Conservation (phyloP, 1,140 invertebrate species). For the Drosophila kikkawai region DNA sequence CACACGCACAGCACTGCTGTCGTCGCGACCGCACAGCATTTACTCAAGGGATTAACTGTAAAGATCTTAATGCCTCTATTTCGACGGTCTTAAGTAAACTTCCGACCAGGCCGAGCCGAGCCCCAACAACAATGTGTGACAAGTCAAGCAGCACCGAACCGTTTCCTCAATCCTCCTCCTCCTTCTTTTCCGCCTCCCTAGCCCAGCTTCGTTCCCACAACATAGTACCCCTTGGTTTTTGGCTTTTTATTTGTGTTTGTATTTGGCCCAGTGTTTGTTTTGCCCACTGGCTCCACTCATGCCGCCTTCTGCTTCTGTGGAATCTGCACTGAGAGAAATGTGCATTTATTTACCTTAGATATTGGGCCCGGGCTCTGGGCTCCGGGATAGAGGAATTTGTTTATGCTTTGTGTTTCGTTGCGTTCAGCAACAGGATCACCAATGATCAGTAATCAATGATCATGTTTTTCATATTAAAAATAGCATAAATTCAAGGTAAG, state of each 20-base stretch:
- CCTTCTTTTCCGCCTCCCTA: neutral
- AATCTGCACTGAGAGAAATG: constrained; percentile 25
- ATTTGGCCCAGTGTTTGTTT: constrained; percentile 73
- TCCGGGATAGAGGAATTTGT: neutral
- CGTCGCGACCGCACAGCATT: constrained; percentile 72
- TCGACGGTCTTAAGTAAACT: constrained; percentile 84
- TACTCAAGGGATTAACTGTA: constrained; percentile 83
- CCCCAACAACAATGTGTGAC: constrained; percentile 64
- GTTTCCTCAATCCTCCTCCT: constrained; percentile 4
- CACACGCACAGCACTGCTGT: constrained; percentile 47
- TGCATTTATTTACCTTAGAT: neutral
- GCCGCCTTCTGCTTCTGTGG: constrained; percentile 16
- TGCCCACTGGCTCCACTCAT: constrained; percentile 71
- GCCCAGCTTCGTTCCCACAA: constrained; percentile 13
- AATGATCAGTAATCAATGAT: too few relatives aligned
- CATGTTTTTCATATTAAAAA: too few relatives aligned
- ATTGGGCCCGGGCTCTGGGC: neutral
- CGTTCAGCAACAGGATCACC: too few relatives aligned
- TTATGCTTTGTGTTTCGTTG: neutral
- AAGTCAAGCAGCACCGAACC: constrained; percentile 71
- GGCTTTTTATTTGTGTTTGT: constrained; percentile 75
- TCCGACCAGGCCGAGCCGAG: constrained; percentile 39
- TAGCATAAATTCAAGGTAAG: too few relatives aligned
- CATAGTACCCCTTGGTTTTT: constrained; percentile 33
- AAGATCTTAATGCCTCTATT: constrained; percentile 84